Percentiles rank a stretch among this genome's conserved stretches.
Evolutionary conservation across 2,888 invertebrate species (phyloP).

Genomic region (Crioceris asparagi): DNA sequence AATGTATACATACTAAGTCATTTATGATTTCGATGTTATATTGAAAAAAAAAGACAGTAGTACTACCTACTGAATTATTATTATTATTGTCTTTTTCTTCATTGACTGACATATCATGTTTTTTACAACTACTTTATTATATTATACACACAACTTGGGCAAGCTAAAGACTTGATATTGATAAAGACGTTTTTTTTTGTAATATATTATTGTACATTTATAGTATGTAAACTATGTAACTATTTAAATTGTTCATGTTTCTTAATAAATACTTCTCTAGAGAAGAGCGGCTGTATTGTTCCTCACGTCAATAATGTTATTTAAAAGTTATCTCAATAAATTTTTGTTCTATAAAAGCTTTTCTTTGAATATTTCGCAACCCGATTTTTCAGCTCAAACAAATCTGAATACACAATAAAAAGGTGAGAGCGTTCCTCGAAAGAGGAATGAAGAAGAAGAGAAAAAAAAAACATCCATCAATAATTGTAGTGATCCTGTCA

Average conservation of each 20-base stretch:
- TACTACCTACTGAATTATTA: too few relatives aligned
- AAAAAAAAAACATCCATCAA: too few relatives aligned
- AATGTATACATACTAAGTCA: too few relatives aligned
- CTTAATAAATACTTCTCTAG: conserved; percentile 34
- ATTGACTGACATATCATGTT: conserved; percentile 4
- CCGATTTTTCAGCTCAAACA: too few relatives aligned
- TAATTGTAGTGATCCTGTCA: too few relatives aligned
- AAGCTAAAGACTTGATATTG: conserved; percentile 36
- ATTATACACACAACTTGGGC: conserved; percentile 33
- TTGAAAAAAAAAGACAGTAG: too few relatives aligned
- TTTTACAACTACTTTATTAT: conserved; percentile 4
- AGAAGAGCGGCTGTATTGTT: conserved; percentile 38
- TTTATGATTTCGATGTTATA: too few relatives aligned
- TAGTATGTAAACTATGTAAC: conserved; percentile 37
- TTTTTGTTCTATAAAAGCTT: conserved; percentile 37
- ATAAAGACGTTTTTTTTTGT: conserved; percentile 38
- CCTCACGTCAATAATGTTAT: conserved; percentile 37
- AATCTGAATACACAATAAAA: too few relatives aligned
- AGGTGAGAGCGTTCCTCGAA: too few relatives aligned
- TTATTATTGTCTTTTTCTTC: too few relatives aligned
- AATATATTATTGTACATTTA: conserved; percentile 39
- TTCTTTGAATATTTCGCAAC: too few relatives aligned
- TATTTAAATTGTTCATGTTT: conserved; percentile 38
- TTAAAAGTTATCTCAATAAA: conserved; percentile 37
- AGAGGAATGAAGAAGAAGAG: too few relatives aligned